These are phyloP conservation scores for Clarias pachynema DNA, from an alignment of 2,797 vertebrate genomes.

Conservation along the genomic window DNA sequence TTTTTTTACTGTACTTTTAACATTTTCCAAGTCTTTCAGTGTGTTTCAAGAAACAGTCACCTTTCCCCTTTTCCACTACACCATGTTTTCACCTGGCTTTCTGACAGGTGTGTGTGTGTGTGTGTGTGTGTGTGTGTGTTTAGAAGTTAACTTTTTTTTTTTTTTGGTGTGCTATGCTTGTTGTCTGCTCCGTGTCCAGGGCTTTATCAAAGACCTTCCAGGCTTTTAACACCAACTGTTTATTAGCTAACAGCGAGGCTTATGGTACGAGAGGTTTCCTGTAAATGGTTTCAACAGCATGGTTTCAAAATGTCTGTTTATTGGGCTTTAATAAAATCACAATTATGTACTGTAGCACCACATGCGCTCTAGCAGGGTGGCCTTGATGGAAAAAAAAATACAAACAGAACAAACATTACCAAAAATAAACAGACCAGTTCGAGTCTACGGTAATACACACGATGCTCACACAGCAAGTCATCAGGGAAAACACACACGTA, in stretches of 20 bases:
- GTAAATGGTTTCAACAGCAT: slow-evolving; percentile 36
- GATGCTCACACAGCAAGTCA: not conserved
- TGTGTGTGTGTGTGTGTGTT: not conserved
- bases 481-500: not conserved
- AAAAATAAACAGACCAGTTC: not conserved
- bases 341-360: slow-evolving; percentile 34
- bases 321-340: slow-evolving; percentile 37
- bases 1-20: not conserved
- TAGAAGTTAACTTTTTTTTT: not conserved
- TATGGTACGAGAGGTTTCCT: not conserved
- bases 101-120: not conserved
- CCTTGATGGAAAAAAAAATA: not conserved
- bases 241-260: not conserved
- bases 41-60: not conserved
- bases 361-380: slow-evolving; percentile 10
- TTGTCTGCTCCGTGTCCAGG: not conserved
- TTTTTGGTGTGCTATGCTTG: not conserved
- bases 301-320: slow-evolving; percentile 33
- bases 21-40: not conserved
- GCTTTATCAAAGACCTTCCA: not conserved
- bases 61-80: not conserved
- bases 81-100: not conserved
- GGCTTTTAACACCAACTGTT: not conserved
- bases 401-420: not conserved
- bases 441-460: not conserved